Evolutionary conservation across 2,113 vertebrate genomes (phyloP), one percentile per base, ranked within the genome.

Genomic region (Phoenicopterus ruber): DNA sequence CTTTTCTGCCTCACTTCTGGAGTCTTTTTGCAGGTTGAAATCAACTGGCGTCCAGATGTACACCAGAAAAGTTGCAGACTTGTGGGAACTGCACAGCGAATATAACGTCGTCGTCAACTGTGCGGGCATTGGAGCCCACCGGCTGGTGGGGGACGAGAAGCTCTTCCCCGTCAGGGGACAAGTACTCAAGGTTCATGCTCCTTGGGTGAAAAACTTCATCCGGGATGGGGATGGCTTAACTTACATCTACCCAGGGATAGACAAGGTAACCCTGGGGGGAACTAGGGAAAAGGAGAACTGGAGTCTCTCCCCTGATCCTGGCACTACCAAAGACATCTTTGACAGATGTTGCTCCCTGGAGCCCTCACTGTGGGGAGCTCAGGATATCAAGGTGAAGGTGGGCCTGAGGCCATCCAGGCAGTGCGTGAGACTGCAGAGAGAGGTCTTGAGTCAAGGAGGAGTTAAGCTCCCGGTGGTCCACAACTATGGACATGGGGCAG

Each of bases 181-280:
- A 94, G 98, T 99, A 14, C 98, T 99, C 36, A 97, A 98, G 90
- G 97, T 99, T 67, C 97, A 98, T 4, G 99, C 99, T 32, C 99
- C 99, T 24, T 99, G 99, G 99, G 88, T 99, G 86, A 98, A 98
- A 81, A 98, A 99, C 88, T 99, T 99, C 89, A 97, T 99, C 93
- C 96, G 99, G 47, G 98, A 98, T 1, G 98, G 96, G 22, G 98
- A 98, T 20, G 99, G 98, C 17, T 96, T 92, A 72, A 98, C 98
- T 0, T 99, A 99, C 77, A 97, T 99, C 95, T 99, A 98, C 95
- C 99, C 99, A 0, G 99, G 99, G 20, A 72, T 96, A 16, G 82
- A 92, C 72, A 93, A 73, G 2, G 98, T 99, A 67, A 99, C 98
- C 1, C 57, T 99, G 17, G 99, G 99, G 7, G 99, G 99, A 61